Conservation (phyloP, 2,888 invertebrate species). For the Isotomurus palustris region DNA sequence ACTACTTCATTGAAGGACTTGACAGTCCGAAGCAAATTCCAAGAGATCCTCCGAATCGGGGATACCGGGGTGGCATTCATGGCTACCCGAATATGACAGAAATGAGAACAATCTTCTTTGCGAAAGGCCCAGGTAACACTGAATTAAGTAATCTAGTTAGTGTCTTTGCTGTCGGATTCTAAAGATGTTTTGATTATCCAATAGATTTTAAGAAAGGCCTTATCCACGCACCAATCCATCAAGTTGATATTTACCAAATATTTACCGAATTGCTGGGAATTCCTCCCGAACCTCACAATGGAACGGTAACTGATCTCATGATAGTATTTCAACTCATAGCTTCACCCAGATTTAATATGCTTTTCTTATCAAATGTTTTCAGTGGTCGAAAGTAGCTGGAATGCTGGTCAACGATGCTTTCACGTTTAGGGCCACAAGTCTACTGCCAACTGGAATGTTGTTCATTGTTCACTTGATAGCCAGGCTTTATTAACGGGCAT, state of each 20-base stretch:
- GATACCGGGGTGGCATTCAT: constrained; percentile 40
- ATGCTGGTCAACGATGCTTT: constrained; percentile 36
- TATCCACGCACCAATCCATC: constrained; percentile 49
- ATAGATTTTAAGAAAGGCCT: constrained; percentile 50
- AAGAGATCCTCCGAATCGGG: constrained; percentile 19
- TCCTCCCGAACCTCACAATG: constrained; percentile 49
- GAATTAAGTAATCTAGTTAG: too few relatives aligned
- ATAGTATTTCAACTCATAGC: too few relatives aligned
- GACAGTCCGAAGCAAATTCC: constrained; percentile 43
- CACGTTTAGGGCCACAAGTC: too few relatives aligned
- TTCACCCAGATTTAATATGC: too few relatives aligned
- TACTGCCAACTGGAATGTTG: too few relatives aligned
- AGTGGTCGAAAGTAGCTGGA: constrained; percentile 46
- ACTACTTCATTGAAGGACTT: constrained; percentile 47
- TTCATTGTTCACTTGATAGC: too few relatives aligned
- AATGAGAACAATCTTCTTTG: constrained; percentile 49
- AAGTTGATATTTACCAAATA: constrained; percentile 54
- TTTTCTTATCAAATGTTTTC: too few relatives aligned
- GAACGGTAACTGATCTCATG: too few relatives aligned
- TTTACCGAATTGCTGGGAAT: constrained; percentile 52
- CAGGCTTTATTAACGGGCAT: too few relatives aligned
- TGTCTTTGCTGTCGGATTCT: too few relatives aligned
- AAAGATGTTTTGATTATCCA: constrained; percentile 4
- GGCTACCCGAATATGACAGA: constrained; percentile 47
- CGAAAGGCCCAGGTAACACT: constrained; percentile 48